Evolutionary conservation across 2,888 invertebrate genomes (phyloP), one percentile per base, ranked within the genome.

Genomic region (Micoletzkya japonica): DNA sequence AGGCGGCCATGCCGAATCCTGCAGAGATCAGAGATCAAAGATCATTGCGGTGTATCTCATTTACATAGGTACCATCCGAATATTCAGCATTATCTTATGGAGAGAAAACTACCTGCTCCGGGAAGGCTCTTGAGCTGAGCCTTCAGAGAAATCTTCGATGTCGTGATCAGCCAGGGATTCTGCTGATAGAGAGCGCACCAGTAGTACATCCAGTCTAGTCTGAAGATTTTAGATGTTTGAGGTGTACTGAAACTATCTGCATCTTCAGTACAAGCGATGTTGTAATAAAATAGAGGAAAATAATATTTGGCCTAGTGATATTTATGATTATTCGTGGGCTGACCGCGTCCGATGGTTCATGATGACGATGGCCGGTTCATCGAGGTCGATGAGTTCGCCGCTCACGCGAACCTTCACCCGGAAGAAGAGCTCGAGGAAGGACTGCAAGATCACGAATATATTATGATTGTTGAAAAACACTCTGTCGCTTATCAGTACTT

Each of bases 131-230:
- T 90, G 67, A 94, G 90, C 74, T 91, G 90, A 78, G 92, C 91
- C 86, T 94, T 94, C 61, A 94, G 88, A 68, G 94, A 91, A 83
- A 93, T 93, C 87, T 93, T 93, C 67, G 91, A 86, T 20, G 80
- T 66, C 75, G 86, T 72, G 84, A 86, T 83, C 78, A 87, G 87
- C 87, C 89, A 87, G 79, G 86, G 84, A 28, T 86, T 83, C 34
- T 91, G 90, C 82, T 92, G 91, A 82, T 91, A 92, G 83, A 93
- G 88, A 2, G 91, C 91, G 64, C 91, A 91, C 92, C 93, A 94
- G 50, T 93, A 88, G 84, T 92, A 94, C 86, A 94, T 92, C 94
- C 94, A 94, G 86, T 94, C 94, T 17, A 94, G 90, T 60, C 84
- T 76, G 52, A 67, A 67, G 30, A 36, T 10, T 58, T 26, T n/a